Evolutionary conservation across 1,140 invertebrate genomes (phyloP).

Genomic region (Ceratitis capitata): DNA sequence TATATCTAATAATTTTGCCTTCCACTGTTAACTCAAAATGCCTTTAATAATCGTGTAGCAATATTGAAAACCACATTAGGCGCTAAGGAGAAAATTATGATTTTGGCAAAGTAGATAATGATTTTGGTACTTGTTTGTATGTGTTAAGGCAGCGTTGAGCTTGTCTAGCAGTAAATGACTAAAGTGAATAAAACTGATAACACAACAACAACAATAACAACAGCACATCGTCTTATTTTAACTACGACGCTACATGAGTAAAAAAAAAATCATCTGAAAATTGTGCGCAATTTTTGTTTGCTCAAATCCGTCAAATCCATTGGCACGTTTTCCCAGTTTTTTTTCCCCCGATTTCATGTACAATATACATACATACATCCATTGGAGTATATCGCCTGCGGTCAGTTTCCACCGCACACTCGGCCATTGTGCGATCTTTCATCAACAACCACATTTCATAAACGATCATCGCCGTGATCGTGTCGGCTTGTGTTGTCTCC

Average conservation of each 20-base stretch:
- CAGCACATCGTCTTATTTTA: background rate
- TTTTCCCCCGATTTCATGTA: too few species aligned
- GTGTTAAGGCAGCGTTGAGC: background rate
- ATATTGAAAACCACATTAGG: slow-evolving; percentile 41
- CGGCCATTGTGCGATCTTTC: background rate
- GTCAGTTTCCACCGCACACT: background rate
- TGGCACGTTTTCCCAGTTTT: slow-evolving; percentile 8
- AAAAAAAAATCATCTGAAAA: background rate
- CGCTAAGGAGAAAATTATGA: slow-evolving; percentile 47
- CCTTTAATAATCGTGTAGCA: background rate
- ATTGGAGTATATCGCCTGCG: background rate
- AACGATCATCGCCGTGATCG: background rate
- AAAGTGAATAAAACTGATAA: background rate
- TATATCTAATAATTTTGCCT: slow-evolving; percentile 30
- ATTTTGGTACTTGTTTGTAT: background rate
- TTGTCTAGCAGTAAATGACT: slow-evolving; percentile 5
- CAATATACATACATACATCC: background rate
- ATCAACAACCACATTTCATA: slow-evolving; percentile 34
- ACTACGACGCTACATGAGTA: background rate
- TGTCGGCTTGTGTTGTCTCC: background rate
- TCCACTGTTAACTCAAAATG: too few species aligned
- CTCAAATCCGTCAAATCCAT: slow-evolving; percentile 24
- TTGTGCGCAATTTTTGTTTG: background rate
- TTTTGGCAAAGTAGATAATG: background rate
- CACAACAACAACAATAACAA: background rate